Base-by-base conservation (phyloP, 35 echinoderm and acorn worm species). In the Hemicentrotus pulcherrimus region DNA sequence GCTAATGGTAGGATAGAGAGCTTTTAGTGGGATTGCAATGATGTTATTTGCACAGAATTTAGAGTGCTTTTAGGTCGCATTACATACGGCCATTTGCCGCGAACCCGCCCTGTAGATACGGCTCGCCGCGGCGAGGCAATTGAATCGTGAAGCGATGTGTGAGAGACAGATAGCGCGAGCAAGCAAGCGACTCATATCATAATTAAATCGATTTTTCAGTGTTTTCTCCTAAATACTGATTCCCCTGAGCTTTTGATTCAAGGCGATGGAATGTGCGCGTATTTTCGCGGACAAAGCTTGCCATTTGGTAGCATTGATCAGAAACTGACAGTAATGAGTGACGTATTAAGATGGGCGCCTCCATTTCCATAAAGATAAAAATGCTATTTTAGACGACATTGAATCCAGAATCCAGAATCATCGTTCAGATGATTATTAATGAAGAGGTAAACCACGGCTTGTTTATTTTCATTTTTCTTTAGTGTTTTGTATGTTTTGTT, bases 41-140 rank as follows among this genome's bases (percentile, higher is more conserved):
- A 78, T 78, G 65, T 78, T 78, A 78, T 78, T 78, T 78, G 65
- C 65, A 78, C 65, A 78, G 65, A 78, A 78, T 78, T 78, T 78
- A 78, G 65, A 78, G 65, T 78, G 65, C 65, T 78, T 78, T 78
- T 78, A 78, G 65, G 22, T 78, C 24, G 65, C 24, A 78, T 78
- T 78, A 78, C 65, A 78, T n/a, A 78, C 65, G 65, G 65, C 65
- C 24, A 78, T n/a, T 78, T 78, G 22, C 65, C 65, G 4, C 65
- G 22, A n/a, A 28, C 65, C 65, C 65, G 65, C 65, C 65, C 65
- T 22, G 65, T 78, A n/a, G 65, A 7, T 78, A 78, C 65, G 65
- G 52, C 52, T 59, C 52, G 52, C 16, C 52, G 52, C 52, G 52
- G 65, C 65, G 22, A n/a, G 65, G 65, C 65, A 78, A 78, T 78